These are phyloP conservation scores for Oreochromis mossambicus DNA, from an alignment of 2,797 vertebrate species.

Conservation along the genomic window DNA sequence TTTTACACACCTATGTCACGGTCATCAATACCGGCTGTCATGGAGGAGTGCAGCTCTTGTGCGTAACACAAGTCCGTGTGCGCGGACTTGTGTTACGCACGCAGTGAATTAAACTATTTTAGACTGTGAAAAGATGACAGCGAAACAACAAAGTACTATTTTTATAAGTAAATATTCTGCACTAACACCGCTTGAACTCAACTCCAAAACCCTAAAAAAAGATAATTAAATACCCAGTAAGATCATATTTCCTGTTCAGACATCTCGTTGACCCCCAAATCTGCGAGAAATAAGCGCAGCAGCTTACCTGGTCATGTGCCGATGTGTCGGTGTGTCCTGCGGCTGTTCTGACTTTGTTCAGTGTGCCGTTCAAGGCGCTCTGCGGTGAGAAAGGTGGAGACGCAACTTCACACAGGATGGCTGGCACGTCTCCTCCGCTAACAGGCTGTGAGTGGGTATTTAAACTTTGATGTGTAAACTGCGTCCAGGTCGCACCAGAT, in stretches of 20 bases:
- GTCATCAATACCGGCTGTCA: background rate
- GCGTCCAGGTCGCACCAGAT: background rate
- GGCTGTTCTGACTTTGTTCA: background rate
- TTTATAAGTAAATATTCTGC: background rate
- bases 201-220: background rate
- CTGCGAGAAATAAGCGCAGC: background rate
- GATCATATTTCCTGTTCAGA: accelerated
- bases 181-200: accelerated
- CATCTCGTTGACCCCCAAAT: accelerated
- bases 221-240: background rate
- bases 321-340: background rate
- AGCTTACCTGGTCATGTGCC: constrained; percentile 12
- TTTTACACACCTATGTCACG: background rate
- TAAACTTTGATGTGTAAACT: background rate
- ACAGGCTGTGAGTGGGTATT: background rate
- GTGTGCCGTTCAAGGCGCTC: background rate
- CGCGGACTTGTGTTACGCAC: background rate
- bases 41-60: background rate
- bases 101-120: background rate
- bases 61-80: background rate
- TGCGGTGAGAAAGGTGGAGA: background rate
- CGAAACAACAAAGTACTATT: background rate
- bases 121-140: background rate
- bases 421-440: background rate
- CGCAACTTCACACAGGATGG: background rate